Percentiles rank a stretch among this genome's conserved stretches.
These are phyloP conservation scores for Palythoa caribaeorum DNA, from an alignment of 92 coral and sea anemone genomes.

Conservation along the genomic window DNA sequence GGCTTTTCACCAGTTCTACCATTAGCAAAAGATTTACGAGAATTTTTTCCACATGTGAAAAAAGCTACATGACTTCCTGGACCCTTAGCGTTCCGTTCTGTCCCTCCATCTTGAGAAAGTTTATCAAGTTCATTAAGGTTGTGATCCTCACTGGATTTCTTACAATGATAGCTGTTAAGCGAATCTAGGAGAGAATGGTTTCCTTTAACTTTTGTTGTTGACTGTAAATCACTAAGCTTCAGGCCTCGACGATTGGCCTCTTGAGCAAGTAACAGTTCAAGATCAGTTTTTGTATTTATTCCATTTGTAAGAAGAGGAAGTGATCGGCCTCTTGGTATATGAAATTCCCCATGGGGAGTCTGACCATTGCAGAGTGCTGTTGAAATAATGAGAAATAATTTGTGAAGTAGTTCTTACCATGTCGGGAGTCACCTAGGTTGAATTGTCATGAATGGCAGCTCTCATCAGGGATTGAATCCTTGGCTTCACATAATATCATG, in stretches of 20 bases:
- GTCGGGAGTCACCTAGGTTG: too few species aligned
- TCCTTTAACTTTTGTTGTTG: slow-evolving; percentile 77
- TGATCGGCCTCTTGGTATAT: slow-evolving; percentile 67
- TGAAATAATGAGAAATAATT: background rate
- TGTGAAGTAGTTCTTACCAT: too few species aligned
- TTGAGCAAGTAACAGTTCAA: slow-evolving; percentile 90
- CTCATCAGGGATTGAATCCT: too few species aligned
- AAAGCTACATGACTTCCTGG: slow-evolving; percentile 63
- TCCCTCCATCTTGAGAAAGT: slow-evolving; percentile 68
- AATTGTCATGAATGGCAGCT: too few species aligned
- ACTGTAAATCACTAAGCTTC: slow-evolving; percentile 80
- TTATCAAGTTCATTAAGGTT: slow-evolving; percentile 99
- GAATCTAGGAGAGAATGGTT: slow-evolving; percentile 68
- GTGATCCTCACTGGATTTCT: slow-evolving; percentile 94
- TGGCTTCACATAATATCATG: too few species aligned
- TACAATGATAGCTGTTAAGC: slow-evolving; percentile 68
- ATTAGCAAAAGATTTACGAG: slow-evolving; percentile 58
- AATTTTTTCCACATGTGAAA: slow-evolving; percentile 64
- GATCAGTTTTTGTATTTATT: slow-evolving; percentile 85
- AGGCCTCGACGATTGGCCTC: slow-evolving; percentile 86
- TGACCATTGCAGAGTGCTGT: slow-evolving; percentile 85
- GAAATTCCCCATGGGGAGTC: slow-evolving; percentile 64
- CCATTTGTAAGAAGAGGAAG: slow-evolving; percentile 91
- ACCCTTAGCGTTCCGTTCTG: slow-evolving; percentile 58
- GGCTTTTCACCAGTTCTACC: slow-evolving; percentile 64